Percentiles rank a stretch among this genome's conserved stretches.
Evolutionary conservation across 1,140 invertebrate species (phyloP).

Genomic region (Atta colombica): DNA sequence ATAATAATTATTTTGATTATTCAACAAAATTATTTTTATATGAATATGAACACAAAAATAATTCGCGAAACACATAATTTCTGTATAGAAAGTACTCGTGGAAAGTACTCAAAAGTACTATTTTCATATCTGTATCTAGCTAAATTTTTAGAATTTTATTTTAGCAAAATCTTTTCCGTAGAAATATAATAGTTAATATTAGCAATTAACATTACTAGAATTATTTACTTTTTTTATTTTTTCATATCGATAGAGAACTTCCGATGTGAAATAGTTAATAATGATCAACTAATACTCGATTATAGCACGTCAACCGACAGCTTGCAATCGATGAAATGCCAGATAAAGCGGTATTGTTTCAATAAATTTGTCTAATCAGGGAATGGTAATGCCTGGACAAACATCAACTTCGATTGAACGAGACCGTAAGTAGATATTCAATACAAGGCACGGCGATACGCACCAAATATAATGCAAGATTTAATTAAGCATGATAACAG

Average conservation of each 20-base stretch:
- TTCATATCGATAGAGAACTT: background rate
- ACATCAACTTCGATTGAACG: slow-evolving; percentile 29
- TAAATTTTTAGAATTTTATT: too few relatives aligned
- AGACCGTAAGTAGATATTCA: slow-evolving; percentile 8
- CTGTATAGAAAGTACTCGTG: too few relatives aligned
- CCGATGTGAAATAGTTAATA: slow-evolving; percentile 8
- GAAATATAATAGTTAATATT: too few relatives aligned
- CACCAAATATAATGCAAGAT: slow-evolving; percentile 56
- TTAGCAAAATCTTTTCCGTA: too few relatives aligned
- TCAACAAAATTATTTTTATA: too few relatives aligned
- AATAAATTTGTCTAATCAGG: slow-evolving; percentile 57
- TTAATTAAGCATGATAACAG: slow-evolving; percentile 70
- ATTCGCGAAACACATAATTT: too few relatives aligned
- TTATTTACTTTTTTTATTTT: background rate
- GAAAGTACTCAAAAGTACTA: too few relatives aligned
- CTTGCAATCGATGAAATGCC: slow-evolving; percentile 39
- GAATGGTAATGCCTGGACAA: slow-evolving; percentile 28
- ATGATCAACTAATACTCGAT: background rate
- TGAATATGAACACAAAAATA: too few relatives aligned
- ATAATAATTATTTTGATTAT: too few relatives aligned
- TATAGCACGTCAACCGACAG: background rate
- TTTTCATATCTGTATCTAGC: too few relatives aligned
- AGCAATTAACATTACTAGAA: too few relatives aligned
- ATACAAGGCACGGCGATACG: slow-evolving; percentile 23
- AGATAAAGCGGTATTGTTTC: slow-evolving; percentile 49